Evolutionary conservation across 2,797 vertebrate species (phyloP), one percentile per base, ranked within the genome.

Genomic region (Rachycentron canadum): DNA sequence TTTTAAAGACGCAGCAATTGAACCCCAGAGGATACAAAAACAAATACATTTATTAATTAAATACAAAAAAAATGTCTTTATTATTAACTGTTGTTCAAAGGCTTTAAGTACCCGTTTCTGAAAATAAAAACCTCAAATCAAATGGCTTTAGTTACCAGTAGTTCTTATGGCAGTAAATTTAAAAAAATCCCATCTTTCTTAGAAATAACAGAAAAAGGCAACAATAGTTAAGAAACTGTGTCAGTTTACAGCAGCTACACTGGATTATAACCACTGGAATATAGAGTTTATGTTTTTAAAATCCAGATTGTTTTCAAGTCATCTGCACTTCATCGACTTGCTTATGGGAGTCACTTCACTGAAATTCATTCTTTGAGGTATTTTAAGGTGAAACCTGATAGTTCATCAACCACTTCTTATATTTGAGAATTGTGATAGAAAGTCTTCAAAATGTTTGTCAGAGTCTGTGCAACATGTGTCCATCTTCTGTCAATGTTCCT

Each of bases 21-120:
- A 21, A 11, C 34, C 14, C 1, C 17, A 61, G 11, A 26, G 0
- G 13, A 58, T 26, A 67, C 3, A 64, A 63, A 70, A 50, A 53
- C 32, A 73, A 69, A 32, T 7, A 0, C 14, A 59, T 57, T 36
- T 13, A 52, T 16, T 17, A 1, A 58, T 63, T 75, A 85, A 21
- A 74, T 81, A 82, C 14, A 86, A 87, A 87, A 84, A 75, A 64
- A 5, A 21, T 26, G n/a, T 87, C 83, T 87, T 87, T 89, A 36
- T 70, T 49, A 41, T 61, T 43, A 60, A 63, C 3, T 73, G 25
- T 10, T 57, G 9, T 70, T 76, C 23, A 82, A 73, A 82, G 11
- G 60, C 65, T 64, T 77, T 1, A 67, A 34, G 45, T 26, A 84
- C n/a, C 38, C 28, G 8, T 64, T 28, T 68, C 28, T 81, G 49